Evolutionary conservation across 2,888 invertebrate species (phyloP).

Genomic region (Himalopsyche japonica): DNA sequence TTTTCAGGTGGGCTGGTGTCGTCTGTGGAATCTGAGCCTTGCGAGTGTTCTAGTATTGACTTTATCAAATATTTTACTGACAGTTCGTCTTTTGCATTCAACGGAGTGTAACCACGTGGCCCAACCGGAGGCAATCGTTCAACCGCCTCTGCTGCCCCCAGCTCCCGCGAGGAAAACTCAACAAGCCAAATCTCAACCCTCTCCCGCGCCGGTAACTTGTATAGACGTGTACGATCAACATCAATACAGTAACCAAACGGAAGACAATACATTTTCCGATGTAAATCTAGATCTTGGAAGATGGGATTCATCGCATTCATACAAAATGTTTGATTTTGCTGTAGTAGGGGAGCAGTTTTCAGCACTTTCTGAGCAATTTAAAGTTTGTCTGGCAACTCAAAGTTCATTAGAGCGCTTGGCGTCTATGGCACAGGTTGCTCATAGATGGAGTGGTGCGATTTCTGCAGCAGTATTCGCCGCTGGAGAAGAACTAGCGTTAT

Average conservation of each 20-base stretch:
- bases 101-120: conserved; percentile 49
- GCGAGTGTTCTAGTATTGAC: conserved; percentile 67
- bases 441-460: conserved; percentile 85
- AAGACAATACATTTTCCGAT: conserved; percentile 53
- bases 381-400: conserved; percentile 81
- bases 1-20: conserved; percentile 59
- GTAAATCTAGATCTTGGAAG: conserved; percentile 69
- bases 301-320: conserved; percentile 73
- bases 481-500: conserved; percentile 73
- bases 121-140: conserved; percentile 37
- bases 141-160: conserved; percentile 35
- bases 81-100: conserved; percentile 60
- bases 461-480: conserved; percentile 82
- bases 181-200: conserved; percentile 37
- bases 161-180: conserved; percentile 38
- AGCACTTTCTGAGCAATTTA: conserved; percentile 60
- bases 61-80: conserved; percentile 65
- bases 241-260: conserved; percentile 36
- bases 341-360: conserved; percentile 69
- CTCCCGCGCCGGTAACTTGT: conserved; percentile 22
- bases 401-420: conserved; percentile 81
- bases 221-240: conserved; percentile 35
- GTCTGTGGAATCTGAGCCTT: conserved; percentile 71
- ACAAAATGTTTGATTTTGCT: conserved; percentile 74
- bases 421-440: conserved; percentile 76